A percentile compares a stretch with the other conserved stretches of the same genome.
Conservation (phyloP, 2,888 invertebrate species). For the Sericinus montela region DNA sequence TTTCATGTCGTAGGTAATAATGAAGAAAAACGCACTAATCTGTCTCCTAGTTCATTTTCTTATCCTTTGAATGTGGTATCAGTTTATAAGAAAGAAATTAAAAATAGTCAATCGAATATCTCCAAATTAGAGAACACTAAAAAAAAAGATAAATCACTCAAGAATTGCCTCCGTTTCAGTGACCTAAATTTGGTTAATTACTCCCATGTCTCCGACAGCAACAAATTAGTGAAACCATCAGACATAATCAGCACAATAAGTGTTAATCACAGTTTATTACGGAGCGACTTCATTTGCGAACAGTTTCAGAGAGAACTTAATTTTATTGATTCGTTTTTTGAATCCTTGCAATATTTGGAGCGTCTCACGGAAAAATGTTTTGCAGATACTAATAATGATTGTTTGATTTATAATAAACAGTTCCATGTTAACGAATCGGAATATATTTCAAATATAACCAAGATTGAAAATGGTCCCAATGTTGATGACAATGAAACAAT, state of each 20-base stretch:
- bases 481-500: constrained; percentile 64
- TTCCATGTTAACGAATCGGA: constrained; percentile 46
- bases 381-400: constrained; percentile 42
- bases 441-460: constrained; percentile 53
- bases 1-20: constrained; percentile 51
- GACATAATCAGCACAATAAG: constrained; percentile 68
- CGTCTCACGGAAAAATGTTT: constrained; percentile 50
- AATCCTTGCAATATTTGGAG: constrained; percentile 68
- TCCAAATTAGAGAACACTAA: constrained; percentile 17
- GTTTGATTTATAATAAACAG: constrained; percentile 43
- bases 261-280: constrained; percentile 51
- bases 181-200: constrained; percentile 46
- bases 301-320: constrained; percentile 70
- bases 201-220: constrained; percentile 43
- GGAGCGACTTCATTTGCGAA: constrained; percentile 57
- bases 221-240: constrained; percentile 67
- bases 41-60: constrained; percentile 38
- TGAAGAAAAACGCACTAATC: constrained; percentile 35
- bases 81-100: constrained; percentile 53
- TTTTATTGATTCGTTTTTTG: constrained; percentile 73
- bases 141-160: constrained; percentile 24
- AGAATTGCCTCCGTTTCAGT: constrained; percentile 29
- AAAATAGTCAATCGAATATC: constrained; percentile 25
- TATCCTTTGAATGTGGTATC: constrained; percentile 66
- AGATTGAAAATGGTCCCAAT: constrained; percentile 54